Base-by-base conservation (phyloP, 2,888 invertebrate species). In the Caenorhabditis imperialis region DNA sequence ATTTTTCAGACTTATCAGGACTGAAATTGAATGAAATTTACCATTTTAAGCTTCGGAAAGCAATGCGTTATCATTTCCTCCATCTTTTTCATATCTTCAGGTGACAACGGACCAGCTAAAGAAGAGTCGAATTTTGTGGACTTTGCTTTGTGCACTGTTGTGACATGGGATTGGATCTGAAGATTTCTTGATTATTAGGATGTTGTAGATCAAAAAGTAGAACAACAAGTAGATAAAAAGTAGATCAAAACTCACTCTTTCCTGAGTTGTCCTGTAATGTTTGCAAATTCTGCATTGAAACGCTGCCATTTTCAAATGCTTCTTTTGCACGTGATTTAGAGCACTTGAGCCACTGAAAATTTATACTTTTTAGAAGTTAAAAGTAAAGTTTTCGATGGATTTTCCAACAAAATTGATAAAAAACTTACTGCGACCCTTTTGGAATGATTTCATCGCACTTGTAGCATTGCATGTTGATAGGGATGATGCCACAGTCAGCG, bases 81-180 rank as follows among this genome's bases (percentile, higher is more conserved):
- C 79, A 79, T 79, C 42, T 74, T 73, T 25, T 55, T 44, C 75
- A 79, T 77, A 48, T 79, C 79, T 20, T 57, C 65, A 0, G 62
- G 61, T 12, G 79, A 79, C 7, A 71, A 40, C 18, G 62, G 51
- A 10, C 75, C 75, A n/a, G 79, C 79, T 50, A 79, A 35, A 0
- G 79, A 63, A 7, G 77, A 75, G 33, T 79, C 79, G 40, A 79
- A 79, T 16, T 65, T 73, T 0, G 70, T 73, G 1, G 79, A 79
- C 23, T 76, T 73, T 6, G 79, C 79, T 37, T 79, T 79, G 25
- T 79, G 79, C 8, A 79, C 79, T 6, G 79, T 79, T 22, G 79
- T 79, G 1, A 79, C 79, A 45, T 79, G 79, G 6, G 79, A 79
- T 70, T 77, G 79, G 14, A 79, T 79, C 79, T 79, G 48, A 37